Evolutionary conservation across 2,888 invertebrate genomes (phyloP).

Genomic region (Acleris emargana): DNA sequence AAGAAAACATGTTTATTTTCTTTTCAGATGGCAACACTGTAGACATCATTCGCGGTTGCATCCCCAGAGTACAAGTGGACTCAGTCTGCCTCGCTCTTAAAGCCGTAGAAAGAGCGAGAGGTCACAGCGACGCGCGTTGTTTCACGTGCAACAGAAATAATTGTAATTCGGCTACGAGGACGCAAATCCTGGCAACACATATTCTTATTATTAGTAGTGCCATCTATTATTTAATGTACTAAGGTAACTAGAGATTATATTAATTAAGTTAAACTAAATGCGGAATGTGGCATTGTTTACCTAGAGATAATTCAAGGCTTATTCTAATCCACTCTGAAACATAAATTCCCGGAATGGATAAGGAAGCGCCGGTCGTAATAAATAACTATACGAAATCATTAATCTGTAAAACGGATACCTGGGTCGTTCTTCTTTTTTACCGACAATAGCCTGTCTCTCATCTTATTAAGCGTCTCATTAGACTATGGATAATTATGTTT

Average conservation of each 20-base stretch:
- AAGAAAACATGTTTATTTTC: slow-evolving; percentile 38
- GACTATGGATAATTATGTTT: too few relatives aligned
- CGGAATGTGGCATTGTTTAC: too few relatives aligned
- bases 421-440: too few relatives aligned
- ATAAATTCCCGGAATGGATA: too few relatives aligned
- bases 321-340: too few relatives aligned
- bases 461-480: too few relatives aligned
- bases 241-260: slow-evolving; percentile 48
- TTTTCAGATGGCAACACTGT: slow-evolving; percentile 75
- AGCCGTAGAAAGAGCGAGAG: slow-evolving; percentile 71
- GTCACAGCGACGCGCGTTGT: slow-evolving; percentile 77
- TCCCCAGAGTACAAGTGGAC: slow-evolving; percentile 69
- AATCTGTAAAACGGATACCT: too few relatives aligned
- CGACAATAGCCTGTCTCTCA: too few relatives aligned
- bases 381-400: too few relatives aligned
- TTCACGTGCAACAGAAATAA: slow-evolving; percentile 67
- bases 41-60: slow-evolving; percentile 71
- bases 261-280: neutral
- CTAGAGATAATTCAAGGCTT: too few relatives aligned
- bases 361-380: too few relatives aligned
- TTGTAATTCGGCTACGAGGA: slow-evolving; percentile 62
- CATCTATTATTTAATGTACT: slow-evolving; percentile 57
- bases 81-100: slow-evolving; percentile 69
- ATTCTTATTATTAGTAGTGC: slow-evolving; percentile 46
- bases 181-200: slow-evolving; percentile 40